phyloP scores from a whole-genome alignment of 53 echinoderm and acorn worm species.

The Holothuria leucospilota region DNA sequence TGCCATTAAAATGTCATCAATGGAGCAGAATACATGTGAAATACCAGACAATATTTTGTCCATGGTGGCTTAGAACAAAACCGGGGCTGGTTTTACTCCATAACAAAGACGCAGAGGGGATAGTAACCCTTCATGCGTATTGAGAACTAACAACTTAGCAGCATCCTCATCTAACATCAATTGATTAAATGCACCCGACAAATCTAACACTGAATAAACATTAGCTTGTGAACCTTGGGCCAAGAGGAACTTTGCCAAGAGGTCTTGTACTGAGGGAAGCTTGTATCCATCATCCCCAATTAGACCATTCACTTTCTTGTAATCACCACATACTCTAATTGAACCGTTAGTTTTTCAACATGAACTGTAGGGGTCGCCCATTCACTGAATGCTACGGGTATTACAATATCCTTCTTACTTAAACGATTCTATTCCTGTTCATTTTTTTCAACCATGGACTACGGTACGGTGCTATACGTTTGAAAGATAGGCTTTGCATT shows the following conservation, averaged over 20 bases:
- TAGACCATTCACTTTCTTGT: conserved; percentile 49
- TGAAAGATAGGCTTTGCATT: conserved; percentile 49
- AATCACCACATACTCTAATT: conserved; percentile 59
- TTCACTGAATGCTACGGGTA: conserved; percentile 45
- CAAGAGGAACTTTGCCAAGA: conserved; percentile 40
- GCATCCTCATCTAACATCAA: no score
- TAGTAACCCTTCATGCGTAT: conserved; percentile 54
- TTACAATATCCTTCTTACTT: conserved; percentile 29
- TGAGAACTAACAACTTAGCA: conserved; percentile 34
- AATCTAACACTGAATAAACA: conserved; percentile 47
- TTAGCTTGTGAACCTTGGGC: neutral
- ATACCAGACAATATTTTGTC: conserved; percentile 16
- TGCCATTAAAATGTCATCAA: conserved; percentile 56
- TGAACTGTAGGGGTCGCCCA: conserved; percentile 59
- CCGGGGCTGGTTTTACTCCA: conserved; percentile 57
- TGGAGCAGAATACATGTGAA: conserved; percentile 44
- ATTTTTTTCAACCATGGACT: conserved; percentile 29
- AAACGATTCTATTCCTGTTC: conserved; percentile 38
- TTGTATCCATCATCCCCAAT: conserved; percentile 61
- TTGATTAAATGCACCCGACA: conserved; percentile 43
- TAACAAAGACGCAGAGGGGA: conserved; percentile 39
- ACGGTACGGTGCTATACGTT: conserved; percentile 43
- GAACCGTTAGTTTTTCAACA: conserved; percentile 49
- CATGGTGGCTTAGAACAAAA: conserved; percentile 34
- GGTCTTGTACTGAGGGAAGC: conserved; percentile 45